Percentiles rank a stretch among this genome's conserved stretches.
phyloP scores from a whole-genome alignment of 2,113 vertebrate genomes.

The Phyllostomus discolor region DNA sequence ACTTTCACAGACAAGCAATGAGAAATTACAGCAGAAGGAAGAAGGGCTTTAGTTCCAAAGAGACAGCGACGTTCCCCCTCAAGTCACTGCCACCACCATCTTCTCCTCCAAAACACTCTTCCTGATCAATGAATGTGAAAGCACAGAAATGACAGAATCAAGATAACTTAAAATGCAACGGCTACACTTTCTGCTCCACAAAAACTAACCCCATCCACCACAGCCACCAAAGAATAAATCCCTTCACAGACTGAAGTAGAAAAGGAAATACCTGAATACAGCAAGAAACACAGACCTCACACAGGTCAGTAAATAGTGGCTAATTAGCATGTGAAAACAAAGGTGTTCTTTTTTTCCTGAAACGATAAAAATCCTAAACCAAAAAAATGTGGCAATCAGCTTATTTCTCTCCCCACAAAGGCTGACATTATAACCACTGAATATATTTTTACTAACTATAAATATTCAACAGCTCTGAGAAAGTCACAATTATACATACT shows the following conservation, averaged over 20 bases:
- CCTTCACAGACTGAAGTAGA: neutral
- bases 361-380: conserved; percentile 25
- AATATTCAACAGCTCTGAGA: neutral
- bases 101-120: neutral
- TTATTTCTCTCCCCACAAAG: neutral
- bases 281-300: neutral
- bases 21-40: neutral
- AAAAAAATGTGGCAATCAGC: neutral
- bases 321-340: neutral
- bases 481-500: neutral
- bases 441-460: neutral
- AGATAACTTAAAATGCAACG: neutral
- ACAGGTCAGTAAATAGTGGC: neutral
- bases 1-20: neutral
- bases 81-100: neutral
- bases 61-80: neutral
- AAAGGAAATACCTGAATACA: neutral
- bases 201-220: neutral
- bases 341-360: neutral
- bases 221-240: neutral
- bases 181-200: neutral
- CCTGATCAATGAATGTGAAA: neutral
- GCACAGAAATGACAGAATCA: neutral
- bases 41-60: neutral
- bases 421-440: neutral